Evolutionary conservation across 2,113 vertebrate species (phyloP), one percentile per base, ranked within the genome.

Genomic region (Semicossyphus pulcher): DNA sequence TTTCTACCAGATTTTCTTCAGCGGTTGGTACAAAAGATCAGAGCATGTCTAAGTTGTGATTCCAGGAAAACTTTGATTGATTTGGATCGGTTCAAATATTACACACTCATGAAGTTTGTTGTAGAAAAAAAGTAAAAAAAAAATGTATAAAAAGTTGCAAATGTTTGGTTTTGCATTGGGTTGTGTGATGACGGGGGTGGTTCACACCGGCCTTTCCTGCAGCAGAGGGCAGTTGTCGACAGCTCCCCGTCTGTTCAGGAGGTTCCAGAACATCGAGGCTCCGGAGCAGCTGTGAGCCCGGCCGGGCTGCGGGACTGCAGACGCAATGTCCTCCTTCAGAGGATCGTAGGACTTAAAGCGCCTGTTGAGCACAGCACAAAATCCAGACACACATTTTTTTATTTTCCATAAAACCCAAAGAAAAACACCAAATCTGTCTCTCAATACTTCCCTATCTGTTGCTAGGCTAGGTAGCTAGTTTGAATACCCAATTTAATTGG

Each of bases 211-310:
- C 36, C 91, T 87, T 45, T 94, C 88, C 16, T 90, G 93, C 75
- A 97, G 93, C 62, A 96, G 93, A 2, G 95, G 95, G 15, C 93
- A 92, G 86, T 88, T 89, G 58, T 96, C 96, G 1, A 92, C 84
- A 4, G 54, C 36, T 20, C 78, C 87, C 6, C 31, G 78, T 25
- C 86, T 70, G 41, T 83, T 91, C 32, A 96, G 92, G 5, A 94
- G 67, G 23, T 68, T 91, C 83, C 93, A 94, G 70, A 97, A 83
- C 70, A 91, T 86, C 0, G 92, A 89, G 32, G 94, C 78, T 16
- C 90, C 83, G 4, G 85, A 85, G 18, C 83, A 32, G 23, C 80
- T 12, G 0, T 62, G 80, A 25, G 85, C 37, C 73, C 39, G 62
- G 28, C 31, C 31, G 7, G 25, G 54, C 76, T 82, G 31, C 3